Percentiles rank a stretch among this genome's conserved stretches.
These are phyloP conservation scores for Galaxea fascicularis DNA, from an alignment of 92 coral and sea anemone species.

Conservation along the genomic window DNA sequence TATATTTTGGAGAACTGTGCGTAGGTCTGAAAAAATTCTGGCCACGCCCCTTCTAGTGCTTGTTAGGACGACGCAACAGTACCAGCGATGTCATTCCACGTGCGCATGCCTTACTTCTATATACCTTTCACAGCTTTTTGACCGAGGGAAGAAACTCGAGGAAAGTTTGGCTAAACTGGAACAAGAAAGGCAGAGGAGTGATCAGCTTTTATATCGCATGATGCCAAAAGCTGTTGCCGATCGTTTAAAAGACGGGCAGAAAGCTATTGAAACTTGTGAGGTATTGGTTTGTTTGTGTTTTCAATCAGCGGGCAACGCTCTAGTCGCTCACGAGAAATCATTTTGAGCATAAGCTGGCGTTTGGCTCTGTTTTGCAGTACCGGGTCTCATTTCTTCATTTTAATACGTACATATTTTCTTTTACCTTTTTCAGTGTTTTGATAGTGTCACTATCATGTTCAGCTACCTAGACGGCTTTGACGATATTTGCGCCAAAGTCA, in stretches of 20 bases:
- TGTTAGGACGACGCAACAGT: background rate
- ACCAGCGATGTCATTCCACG: background rate
- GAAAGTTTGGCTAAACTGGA: slow-evolving; percentile 72
- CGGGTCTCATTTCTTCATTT: no score
- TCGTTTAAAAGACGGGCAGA: slow-evolving; percentile 72
- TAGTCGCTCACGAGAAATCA: no score
- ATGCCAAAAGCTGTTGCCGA: slow-evolving; percentile 83
- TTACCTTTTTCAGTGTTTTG: slow-evolving; percentile 64
- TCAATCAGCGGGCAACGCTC: background rate
- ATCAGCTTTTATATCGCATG: slow-evolving; percentile 75
- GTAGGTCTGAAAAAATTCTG: no score
- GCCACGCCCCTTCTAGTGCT: no score
- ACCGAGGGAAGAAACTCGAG: slow-evolving; percentile 72
- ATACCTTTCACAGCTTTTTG: slow-evolving; percentile 59
- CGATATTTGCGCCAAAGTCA: slow-evolving; percentile 65
- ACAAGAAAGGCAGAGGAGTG: slow-evolving; percentile 70
- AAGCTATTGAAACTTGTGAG: slow-evolving; percentile 83
- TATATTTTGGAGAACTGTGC: no score
- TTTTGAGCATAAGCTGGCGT: no score
- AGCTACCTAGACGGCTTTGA: slow-evolving; percentile 84
- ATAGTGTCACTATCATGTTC: slow-evolving; percentile 83
- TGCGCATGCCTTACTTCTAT: background rate
- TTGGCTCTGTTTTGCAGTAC: no score
- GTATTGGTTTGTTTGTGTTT: slow-evolving; percentile 5
- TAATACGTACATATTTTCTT: background rate